Conservation (phyloP, 2,888 invertebrate genomes). For the Nemapogon koenigi region DNA sequence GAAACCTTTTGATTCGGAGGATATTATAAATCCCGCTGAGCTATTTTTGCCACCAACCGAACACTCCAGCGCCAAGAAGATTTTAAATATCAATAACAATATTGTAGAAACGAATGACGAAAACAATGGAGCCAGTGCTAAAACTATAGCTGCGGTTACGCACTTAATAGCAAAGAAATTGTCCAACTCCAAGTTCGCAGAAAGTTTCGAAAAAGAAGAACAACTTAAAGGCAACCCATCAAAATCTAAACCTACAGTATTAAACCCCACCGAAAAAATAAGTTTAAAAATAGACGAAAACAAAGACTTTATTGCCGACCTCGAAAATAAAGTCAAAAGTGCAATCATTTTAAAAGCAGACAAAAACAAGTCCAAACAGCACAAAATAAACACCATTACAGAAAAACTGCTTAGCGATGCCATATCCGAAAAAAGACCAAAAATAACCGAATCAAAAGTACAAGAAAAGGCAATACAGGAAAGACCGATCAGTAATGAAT, state of each 20-base stretch:
- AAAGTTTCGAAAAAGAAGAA: slow-evolving; percentile 35
- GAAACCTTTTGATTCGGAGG: slow-evolving; percentile 40
- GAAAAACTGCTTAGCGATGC: slow-evolving; percentile 3
- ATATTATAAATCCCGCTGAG: slow-evolving; percentile 48
- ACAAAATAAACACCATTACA: slow-evolving; percentile 1
- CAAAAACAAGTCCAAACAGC: slow-evolving; percentile 10
- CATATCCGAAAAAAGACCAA: background rate
- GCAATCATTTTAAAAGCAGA: background rate
- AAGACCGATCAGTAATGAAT: too few relatives aligned
- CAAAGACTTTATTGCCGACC: too few relatives aligned
- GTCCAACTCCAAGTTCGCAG: slow-evolving; percentile 38
- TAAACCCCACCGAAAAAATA: slow-evolving; percentile 37
- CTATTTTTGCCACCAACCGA: slow-evolving; percentile 48
- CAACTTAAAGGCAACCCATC: slow-evolving; percentile 28
- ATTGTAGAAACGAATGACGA: slow-evolving; percentile 39
- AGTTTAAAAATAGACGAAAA: slow-evolving; percentile 26
- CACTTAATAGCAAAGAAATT: slow-evolving; percentile 46
- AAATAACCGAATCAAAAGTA: background rate
- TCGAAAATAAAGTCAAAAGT: background rate
- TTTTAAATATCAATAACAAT: slow-evolving; percentile 55
- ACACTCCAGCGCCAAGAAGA: slow-evolving; percentile 39
- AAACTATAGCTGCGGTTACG: slow-evolving; percentile 44
- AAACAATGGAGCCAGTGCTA: slow-evolving; percentile 38
- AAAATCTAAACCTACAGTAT: slow-evolving; percentile 57
- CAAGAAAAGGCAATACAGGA: too few relatives aligned